Base-by-base conservation (phyloP, 2,797 vertebrate species). In the Notamacropus eugenii region DNA sequence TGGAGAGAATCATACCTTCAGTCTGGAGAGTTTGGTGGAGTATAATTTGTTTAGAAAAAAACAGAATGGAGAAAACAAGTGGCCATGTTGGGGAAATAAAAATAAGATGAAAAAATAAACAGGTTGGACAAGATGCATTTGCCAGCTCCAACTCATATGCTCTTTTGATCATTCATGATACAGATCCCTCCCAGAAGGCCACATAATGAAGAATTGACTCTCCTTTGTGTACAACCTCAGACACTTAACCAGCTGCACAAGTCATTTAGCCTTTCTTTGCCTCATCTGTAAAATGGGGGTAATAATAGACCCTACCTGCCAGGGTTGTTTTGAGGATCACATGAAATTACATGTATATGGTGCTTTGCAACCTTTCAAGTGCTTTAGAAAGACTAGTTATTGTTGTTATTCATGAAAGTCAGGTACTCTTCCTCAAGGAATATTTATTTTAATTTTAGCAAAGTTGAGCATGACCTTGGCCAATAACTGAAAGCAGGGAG, bases 41-140 rank as follows among this genome's bases (percentile, higher is more conserved):
- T 54, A 13, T 92, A 92, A 55, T 95, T 96, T 93, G 90, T 95
- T 93, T 55, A 92, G 91, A 94, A 46, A 90, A 90, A 62, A 90
- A 55, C 90, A 91, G 56, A 93, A 8, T 14, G 27, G 58, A 93
- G 52, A 90, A 93, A 52, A 50, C 3, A 24, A 82, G 19, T 50
- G 24, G 13, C n/a, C 95, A 95, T 94, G 8, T 90, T 59, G 54
- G 58, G 50, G 12, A 54, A 87, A 95, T 82, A 24, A 46, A 82
- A 27, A 46, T 93, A 93, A 90, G 82, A 67, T 5, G 52, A 31
- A 24, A 92, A 54, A 55, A 0, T 90, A 90, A 74, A 50, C 52
- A 92, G 19, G n/a, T 34, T 90, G 55, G 59, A 90, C 24, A 54
- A 87, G 28, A 92, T 55, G 91, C 24, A n/a, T 92, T 93, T 95